A percentile compares a stretch with the other conserved stretches of the same genome.
phyloP scores from a whole-genome alignment of 1,140 invertebrate species.

The Diorhabda sublineata region DNA sequence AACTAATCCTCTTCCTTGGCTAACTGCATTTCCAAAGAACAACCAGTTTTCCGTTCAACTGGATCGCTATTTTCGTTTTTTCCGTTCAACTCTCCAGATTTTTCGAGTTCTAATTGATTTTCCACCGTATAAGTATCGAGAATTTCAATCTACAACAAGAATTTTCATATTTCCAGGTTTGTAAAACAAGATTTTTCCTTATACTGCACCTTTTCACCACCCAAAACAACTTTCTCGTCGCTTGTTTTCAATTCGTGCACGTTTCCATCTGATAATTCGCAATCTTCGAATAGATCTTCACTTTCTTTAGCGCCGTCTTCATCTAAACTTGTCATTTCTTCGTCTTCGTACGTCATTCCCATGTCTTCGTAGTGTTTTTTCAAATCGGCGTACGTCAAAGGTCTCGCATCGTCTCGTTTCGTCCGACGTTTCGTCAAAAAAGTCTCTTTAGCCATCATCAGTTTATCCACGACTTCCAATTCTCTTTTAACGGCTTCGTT shows the following conservation, averaged over 20 bases:
- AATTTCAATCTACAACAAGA: no score
- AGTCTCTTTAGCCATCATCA: slow-evolving; percentile 21
- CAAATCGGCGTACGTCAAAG: slow-evolving; percentile 18
- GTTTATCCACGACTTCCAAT: slow-evolving; percentile 26
- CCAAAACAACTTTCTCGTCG: no score
- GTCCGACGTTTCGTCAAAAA: not conserved
- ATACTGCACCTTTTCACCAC: no score
- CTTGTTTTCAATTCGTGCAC: no score
- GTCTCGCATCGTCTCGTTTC: slow-evolving; percentile 4
- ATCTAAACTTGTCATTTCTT: slow-evolving; percentile 7
- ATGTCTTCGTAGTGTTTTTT: slow-evolving; percentile 29
- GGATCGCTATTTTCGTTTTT: slow-evolving; percentile 5
- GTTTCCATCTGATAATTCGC: no score
- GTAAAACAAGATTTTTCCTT: no score
- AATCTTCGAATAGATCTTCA: not conserved
- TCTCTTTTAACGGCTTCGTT: slow-evolving; percentile 30
- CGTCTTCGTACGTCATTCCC: slow-evolving; percentile 21
- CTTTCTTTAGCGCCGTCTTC: slow-evolving; percentile 7
- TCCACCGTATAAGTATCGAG: no score
- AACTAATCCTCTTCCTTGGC: slow-evolving; percentile 25
- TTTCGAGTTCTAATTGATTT: no score
- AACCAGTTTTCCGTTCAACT: slow-evolving; percentile 28
- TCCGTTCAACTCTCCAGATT: no score
- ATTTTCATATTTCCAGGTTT: no score
- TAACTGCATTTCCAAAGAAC: slow-evolving; percentile 42